Evolutionary conservation across 2,888 invertebrate species (phyloP).

Genomic region (Drosophila stalkeri): DNA sequence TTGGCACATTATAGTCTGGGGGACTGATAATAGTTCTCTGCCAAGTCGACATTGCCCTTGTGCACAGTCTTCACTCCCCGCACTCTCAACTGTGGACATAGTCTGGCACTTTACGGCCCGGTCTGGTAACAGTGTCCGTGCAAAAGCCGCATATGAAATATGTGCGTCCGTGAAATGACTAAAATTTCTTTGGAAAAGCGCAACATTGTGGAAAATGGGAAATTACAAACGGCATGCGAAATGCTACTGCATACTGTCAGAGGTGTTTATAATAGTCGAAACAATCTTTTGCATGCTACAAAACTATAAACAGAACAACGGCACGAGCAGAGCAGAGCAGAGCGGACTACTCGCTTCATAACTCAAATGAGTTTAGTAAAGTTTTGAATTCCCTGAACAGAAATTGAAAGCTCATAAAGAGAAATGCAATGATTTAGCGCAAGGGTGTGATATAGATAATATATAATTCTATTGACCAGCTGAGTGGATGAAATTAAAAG

Average conservation of each 20-base stretch:
- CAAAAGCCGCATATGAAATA: conserved; percentile 66
- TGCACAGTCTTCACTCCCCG: not conserved
- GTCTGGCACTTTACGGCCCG: conserved; percentile 63
- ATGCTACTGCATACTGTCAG: not conserved
- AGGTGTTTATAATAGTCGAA: conserved; percentile 11
- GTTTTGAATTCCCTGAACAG: not conserved
- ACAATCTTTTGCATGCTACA: not conserved
- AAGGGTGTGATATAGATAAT: not conserved
- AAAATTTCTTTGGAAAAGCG: conserved; percentile 84
- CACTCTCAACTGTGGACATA: not conserved
- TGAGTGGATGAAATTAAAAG: too few relatives aligned
- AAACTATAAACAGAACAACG: not conserved
- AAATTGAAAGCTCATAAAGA: not conserved
- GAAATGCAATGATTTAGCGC: not conserved
- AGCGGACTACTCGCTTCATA: conserved; percentile 4
- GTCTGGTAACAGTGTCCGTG: conserved; percentile 26
- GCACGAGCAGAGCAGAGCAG: not conserved
- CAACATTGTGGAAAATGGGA: conserved; percentile 85
- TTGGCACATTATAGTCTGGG: conserved; percentile 35
- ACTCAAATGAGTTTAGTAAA: conserved; percentile 9
- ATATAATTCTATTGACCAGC: too few relatives aligned
- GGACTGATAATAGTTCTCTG: conserved; percentile 61
- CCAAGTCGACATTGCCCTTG: conserved; percentile 19
- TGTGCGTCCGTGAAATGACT: conserved; percentile 82
- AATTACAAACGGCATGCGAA: conserved; percentile 46